Base-by-base conservation (phyloP, 37 sponge, comb jelly and placozoan species). In the Diacarnus erythraeanus region DNA sequence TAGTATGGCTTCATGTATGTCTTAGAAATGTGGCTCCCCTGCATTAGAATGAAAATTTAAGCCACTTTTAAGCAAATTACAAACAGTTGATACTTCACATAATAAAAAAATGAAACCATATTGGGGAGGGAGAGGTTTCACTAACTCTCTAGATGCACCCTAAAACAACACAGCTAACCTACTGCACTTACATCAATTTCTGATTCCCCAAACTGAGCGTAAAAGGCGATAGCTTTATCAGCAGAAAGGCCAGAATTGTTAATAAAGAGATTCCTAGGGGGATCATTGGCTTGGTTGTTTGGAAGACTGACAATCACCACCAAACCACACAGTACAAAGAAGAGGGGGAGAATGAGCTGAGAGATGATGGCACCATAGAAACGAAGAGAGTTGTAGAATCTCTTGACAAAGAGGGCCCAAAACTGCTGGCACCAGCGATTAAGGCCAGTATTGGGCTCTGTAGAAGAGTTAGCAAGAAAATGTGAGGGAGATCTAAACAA, bases 331-430 rank as follows among this genome's bases (percentile, higher is more conserved):
- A 98, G 38, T 35, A 93, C 86, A 75, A 95, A 93, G 4, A 88
- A 5, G 1, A 81, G n/a, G 15, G 99, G 99, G 36, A 95, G 81
- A 10, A 95, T n/a, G 36, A 98, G 76, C 71, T 98, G 99, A 39
- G 84, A 54, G 36, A 98, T 64, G 20, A 95, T 25, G 25, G 89
- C 89, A 22, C 57, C 71, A 68, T 77, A 90, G 92, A 94, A 86
- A 18, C 99, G 86, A 22, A 76, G 65, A 20, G 89, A 80, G 88
- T 98, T 88, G 75, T 88, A 76, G 64, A 93, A 74, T n/a, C 92
- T 86, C 70, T 98, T 98, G 34, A 84, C 69, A 12, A 97, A 76
- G 51, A 72, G 17, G 51, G 72, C 72, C n/a, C 44, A 20, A 41
- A 69, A 69, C 40, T 69, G 70, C 22, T 69, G 70, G 37, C 31